A percentile compares a stretch with the other conserved stretches of the same genome.
Evolutionary conservation across 2,888 invertebrate genomes (phyloP).

Genomic region (Cephus pygmeus): DNA sequence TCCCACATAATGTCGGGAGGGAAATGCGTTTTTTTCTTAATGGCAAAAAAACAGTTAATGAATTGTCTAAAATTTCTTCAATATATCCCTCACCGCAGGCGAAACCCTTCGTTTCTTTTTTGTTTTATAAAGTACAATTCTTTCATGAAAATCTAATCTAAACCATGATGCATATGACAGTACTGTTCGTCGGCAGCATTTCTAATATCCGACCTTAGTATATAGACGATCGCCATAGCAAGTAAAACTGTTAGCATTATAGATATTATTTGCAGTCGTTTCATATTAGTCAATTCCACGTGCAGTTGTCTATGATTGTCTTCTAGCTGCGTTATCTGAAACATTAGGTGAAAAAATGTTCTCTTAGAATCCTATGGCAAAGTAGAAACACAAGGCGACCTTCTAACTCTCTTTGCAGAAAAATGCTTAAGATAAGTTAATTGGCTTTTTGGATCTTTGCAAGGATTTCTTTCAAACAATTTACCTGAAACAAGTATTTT

Average conservation of each 20-base stretch:
- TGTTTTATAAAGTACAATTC: neutral
- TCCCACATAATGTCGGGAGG: neutral
- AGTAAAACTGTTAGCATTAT: conserved; percentile 66
- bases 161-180: conserved; percentile 40
- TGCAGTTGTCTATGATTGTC: conserved; percentile 67
- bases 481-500: neutral
- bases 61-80: neutral
- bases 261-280: conserved; percentile 68
- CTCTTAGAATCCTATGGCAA: neutral
- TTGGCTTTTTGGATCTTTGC: neutral
- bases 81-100: neutral
- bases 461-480: neutral
- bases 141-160: neutral
- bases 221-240: conserved; percentile 64
- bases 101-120: neutral
- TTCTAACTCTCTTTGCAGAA: neutral
- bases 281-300: conserved; percentile 67
- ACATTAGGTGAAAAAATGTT: conserved; percentile 19
- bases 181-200: conserved; percentile 43
- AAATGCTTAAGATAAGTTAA: neutral
- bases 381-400: neutral
- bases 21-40: neutral
- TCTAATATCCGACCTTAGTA: conserved; percentile 63
- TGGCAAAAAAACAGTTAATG: neutral
- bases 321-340: conserved; percentile 64